Evolutionary conservation across 2,888 invertebrate genomes (phyloP).

Genomic region (Plebejus anna): DNA sequence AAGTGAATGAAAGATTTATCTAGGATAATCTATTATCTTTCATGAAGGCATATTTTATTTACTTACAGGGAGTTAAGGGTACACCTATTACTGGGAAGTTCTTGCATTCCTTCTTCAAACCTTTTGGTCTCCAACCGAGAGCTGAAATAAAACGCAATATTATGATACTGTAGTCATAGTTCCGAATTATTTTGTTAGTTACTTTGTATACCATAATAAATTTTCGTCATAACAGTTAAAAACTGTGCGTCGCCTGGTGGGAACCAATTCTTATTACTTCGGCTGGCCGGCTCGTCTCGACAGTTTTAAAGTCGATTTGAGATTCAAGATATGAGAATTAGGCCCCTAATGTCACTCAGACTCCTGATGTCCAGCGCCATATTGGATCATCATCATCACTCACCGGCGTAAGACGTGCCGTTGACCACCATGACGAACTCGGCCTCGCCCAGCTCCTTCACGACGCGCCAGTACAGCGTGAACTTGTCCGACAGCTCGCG

Average conservation of each 20-base stretch:
- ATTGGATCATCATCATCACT: conserved; percentile 32
- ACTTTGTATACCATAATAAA: too few species aligned
- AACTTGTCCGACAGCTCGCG: conserved; percentile 86
- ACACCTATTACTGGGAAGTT: conserved; percentile 85
- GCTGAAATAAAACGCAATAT: conserved; percentile 63
- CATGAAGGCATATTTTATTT: conserved; percentile 14
- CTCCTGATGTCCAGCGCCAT: neutral
- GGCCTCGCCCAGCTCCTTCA: conserved; percentile 90
- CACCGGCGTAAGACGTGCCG: conserved; percentile 89
- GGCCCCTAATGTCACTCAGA: neutral
- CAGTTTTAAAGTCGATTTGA: too few species aligned
- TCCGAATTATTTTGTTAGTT: too few species aligned
- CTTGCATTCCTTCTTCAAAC: conserved; percentile 86
- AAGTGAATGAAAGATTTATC: neutral
- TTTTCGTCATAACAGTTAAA: too few species aligned
- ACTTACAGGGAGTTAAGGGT: conserved; percentile 57
- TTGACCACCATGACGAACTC: conserved; percentile 94
- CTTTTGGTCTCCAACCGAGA: conserved; percentile 94
- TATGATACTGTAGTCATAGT: neutral
- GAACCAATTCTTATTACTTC: too few species aligned
- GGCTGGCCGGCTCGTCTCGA: too few species aligned
- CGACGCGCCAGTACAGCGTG: conserved; percentile 90
- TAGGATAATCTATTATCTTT: neutral
- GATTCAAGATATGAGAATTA: neutral
- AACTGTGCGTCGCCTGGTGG: too few species aligned